phyloP scores from a whole-genome alignment of 2,888 invertebrate species.

The Agrochola lota region DNA sequence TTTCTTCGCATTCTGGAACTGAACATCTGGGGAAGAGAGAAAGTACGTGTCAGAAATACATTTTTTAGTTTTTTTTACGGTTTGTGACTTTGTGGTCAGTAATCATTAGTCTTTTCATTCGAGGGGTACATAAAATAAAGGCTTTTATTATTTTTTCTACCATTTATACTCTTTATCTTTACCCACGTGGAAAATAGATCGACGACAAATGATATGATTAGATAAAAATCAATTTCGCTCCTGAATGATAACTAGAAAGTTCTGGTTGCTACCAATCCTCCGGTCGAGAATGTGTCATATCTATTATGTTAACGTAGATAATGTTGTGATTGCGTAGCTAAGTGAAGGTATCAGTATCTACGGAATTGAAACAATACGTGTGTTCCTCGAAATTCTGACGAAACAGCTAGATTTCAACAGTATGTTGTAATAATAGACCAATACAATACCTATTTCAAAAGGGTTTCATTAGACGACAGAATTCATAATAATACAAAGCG shows the following conservation, averaged over 20 bases:
- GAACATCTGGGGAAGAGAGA: constrained; percentile 79
- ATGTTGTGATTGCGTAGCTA: constrained; percentile 27
- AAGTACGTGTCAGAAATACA: background rate
- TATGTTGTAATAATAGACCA: constrained; percentile 18
- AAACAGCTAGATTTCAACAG: constrained; percentile 16
- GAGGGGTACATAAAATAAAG: background rate
- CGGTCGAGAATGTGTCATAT: constrained; percentile 55
- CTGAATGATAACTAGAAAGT: constrained; percentile 1
- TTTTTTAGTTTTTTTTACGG: background rate
- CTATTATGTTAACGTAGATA: constrained; percentile 39
- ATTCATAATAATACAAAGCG: too few species aligned
- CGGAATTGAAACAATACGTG: constrained; percentile 38
- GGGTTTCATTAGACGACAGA: too few species aligned
- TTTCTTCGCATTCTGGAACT: constrained; percentile 83
- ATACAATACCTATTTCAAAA: too few species aligned
- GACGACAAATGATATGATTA: background rate
- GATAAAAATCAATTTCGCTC: background rate
- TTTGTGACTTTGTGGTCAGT: background rate
- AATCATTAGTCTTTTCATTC: background rate
- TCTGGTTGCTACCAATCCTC: background rate
- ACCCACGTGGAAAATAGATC: background rate
- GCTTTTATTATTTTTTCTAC: background rate
- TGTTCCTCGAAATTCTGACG: constrained; percentile 18
- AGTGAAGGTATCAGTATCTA: background rate
- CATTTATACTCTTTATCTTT: too few species aligned